phyloP scores from a whole-genome alignment of 2,797 vertebrate genomes.

The Anguilla marmorata region DNA sequence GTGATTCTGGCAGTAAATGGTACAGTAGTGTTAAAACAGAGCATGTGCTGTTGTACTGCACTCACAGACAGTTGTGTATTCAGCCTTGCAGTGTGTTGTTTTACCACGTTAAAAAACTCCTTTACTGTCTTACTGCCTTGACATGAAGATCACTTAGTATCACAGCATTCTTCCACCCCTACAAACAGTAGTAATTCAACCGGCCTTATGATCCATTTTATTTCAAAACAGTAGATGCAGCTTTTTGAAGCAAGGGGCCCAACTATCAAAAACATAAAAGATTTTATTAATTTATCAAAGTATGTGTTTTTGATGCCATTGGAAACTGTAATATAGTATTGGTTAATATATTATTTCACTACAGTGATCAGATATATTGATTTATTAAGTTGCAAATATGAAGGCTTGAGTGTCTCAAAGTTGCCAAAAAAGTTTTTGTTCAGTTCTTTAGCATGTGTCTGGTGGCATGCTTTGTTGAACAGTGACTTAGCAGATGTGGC shows the following conservation, averaged over 20 bases:
- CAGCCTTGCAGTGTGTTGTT: not conserved
- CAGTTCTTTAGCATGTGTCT: slow-evolving; percentile 25
- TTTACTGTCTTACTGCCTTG: slow-evolving; percentile 17
- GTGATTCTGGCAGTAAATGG: slow-evolving; percentile 66
- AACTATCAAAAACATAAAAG: slow-evolving; percentile 78
- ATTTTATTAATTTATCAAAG: slow-evolving; percentile 48
- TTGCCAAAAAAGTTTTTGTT: slow-evolving; percentile 40
- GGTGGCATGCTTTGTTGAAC: slow-evolving; percentile 7
- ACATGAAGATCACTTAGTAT: slow-evolving; percentile 15
- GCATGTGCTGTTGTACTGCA: slow-evolving; percentile 20
- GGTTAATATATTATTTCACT: slow-evolving; percentile 37
- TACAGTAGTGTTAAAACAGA: not conserved
- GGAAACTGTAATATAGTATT: slow-evolving; percentile 21
- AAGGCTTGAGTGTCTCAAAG: slow-evolving; percentile 43
- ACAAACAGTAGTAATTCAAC: slow-evolving; percentile 24
- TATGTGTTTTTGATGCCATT: slow-evolving; percentile 36
- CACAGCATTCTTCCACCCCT: slow-evolving; percentile 7
- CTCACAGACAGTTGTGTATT: not conserved
- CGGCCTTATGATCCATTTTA: slow-evolving; percentile 35
- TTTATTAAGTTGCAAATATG: slow-evolving; percentile 51
- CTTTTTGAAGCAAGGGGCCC: slow-evolving; percentile 74
- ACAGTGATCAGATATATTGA: slow-evolving; percentile 42
- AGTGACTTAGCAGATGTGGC: slow-evolving; percentile 8
- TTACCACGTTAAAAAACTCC: not conserved
- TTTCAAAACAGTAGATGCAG: slow-evolving; percentile 68